A percentile compares a stretch with the other conserved stretches of the same genome.
Evolutionary conservation across 2,797 vertebrate genomes (phyloP).

Genomic region (Halcyon chelicuti): DNA sequence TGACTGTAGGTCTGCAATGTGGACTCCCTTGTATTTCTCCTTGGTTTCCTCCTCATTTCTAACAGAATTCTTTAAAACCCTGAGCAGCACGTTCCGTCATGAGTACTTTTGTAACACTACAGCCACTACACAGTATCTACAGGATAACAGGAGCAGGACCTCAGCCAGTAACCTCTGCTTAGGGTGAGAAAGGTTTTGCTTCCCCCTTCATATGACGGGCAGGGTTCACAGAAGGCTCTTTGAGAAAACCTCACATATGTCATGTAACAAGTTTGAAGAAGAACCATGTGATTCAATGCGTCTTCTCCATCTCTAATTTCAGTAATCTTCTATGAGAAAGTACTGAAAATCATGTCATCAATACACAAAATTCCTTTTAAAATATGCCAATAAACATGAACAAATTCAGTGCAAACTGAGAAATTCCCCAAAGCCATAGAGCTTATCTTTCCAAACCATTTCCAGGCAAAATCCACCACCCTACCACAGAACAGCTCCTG

Average conservation of each 20-base stretch:
- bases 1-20: not conserved
- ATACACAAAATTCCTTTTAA: not conserved
- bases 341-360: not conserved
- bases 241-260: not conserved
- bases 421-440: not conserved
- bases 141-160: not conserved
- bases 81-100: not conserved
- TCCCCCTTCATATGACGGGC: rapidly evolving
- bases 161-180: not conserved
- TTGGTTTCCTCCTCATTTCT: not conserved
- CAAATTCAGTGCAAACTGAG: not conserved
- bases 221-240: not conserved
- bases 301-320: not conserved
- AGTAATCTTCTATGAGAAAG: not conserved
- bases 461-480: not conserved
- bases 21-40: not conserved
- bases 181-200: not conserved
- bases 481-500: not conserved
- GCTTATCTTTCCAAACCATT: not conserved
- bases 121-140: not conserved
- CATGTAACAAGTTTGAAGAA: not conserved
- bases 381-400: not conserved
- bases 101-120: not conserved
- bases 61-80: not conserved
- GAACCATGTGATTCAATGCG: not conserved